Percentiles rank a stretch among this genome's conserved stretches.
Conservation (phyloP, 2,888 invertebrate species). For the Rhabditoides inermis region DNA sequence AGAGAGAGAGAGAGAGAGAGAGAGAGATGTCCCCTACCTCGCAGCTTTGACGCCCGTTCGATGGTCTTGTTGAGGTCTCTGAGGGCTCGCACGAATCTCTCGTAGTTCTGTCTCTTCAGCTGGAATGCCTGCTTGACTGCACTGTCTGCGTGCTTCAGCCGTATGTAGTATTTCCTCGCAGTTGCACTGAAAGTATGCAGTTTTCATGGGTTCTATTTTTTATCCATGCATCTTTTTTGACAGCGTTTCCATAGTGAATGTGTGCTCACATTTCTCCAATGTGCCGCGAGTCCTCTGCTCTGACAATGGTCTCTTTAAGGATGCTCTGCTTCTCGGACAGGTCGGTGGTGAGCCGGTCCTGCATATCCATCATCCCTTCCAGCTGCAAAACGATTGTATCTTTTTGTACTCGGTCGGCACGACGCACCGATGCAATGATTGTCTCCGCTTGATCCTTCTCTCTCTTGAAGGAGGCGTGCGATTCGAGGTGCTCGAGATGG, state of each 20-base stretch:
- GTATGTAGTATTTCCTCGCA: slow-evolving; percentile 25
- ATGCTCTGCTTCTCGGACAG: slow-evolving; percentile 38
- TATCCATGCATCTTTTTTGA: background rate
- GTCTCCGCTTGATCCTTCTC: slow-evolving; percentile 26
- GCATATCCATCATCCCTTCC: slow-evolving; percentile 38
- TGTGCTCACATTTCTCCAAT: slow-evolving; percentile 28
- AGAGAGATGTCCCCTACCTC: slow-evolving; percentile 9
- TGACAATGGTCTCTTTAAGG: slow-evolving; percentile 41
- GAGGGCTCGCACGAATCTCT: slow-evolving; percentile 23
- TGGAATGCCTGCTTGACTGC: slow-evolving; percentile 24
- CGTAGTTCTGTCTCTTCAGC: slow-evolving; percentile 19
- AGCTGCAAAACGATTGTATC: slow-evolving; percentile 24
- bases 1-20: slow-evolving; percentile 4
- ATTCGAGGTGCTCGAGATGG: slow-evolving; percentile 19
- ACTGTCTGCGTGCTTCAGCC: slow-evolving; percentile 25
- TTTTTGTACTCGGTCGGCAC: no score
- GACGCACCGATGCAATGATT: slow-evolving; percentile 28
- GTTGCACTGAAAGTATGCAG: slow-evolving; percentile 13
- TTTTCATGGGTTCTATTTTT: background rate
- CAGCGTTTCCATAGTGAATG: background rate
- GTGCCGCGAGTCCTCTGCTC: slow-evolving; percentile 43
- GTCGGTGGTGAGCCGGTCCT: slow-evolving; percentile 39
- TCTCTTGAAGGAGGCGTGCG: slow-evolving; percentile 32
- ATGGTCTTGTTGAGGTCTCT: slow-evolving; percentile 32
- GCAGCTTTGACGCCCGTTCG: slow-evolving; percentile 20